Evolutionary conservation across 2,113 vertebrate genomes (phyloP).

Genomic region (Canis aureus): DNA sequence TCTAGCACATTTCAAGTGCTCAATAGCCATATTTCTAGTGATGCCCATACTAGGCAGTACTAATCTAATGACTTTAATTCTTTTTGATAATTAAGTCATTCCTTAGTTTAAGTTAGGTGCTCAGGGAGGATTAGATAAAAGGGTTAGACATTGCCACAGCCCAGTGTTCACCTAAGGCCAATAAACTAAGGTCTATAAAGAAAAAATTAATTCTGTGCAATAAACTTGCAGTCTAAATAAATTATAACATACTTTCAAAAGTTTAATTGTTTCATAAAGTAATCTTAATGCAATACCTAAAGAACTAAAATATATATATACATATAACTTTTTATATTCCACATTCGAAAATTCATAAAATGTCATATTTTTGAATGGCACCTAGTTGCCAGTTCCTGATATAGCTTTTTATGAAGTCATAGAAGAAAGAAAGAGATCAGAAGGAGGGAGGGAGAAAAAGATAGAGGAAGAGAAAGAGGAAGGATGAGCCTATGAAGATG

Average conservation of each 20-base stretch:
- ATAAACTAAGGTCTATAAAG: background rate
- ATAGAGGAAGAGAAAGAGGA: background rate
- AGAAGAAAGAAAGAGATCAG: background rate
- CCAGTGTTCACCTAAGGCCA: background rate
- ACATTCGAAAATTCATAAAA: constrained; percentile 20
- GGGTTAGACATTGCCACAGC: background rate
- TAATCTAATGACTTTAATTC: background rate
- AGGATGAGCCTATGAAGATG: background rate
- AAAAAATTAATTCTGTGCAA: constrained; percentile 15
- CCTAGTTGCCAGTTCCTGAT: background rate
- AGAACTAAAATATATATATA: background rate
- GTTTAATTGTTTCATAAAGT: background rate
- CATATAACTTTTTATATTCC: background rate
- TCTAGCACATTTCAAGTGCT: background rate
- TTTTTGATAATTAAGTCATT: background rate
- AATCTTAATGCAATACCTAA: background rate
- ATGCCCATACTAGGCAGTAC: background rate
- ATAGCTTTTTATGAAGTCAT: background rate
- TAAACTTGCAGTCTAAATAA: background rate
- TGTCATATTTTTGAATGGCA: background rate
- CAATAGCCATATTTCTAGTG: background rate
- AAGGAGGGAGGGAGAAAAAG: background rate
- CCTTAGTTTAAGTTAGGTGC: background rate
- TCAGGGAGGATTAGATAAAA: background rate
- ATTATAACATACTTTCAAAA: background rate